Evolutionary conservation across 2,797 vertebrate genomes (phyloP).

Genomic region (Artibeus lituratus): DNA sequence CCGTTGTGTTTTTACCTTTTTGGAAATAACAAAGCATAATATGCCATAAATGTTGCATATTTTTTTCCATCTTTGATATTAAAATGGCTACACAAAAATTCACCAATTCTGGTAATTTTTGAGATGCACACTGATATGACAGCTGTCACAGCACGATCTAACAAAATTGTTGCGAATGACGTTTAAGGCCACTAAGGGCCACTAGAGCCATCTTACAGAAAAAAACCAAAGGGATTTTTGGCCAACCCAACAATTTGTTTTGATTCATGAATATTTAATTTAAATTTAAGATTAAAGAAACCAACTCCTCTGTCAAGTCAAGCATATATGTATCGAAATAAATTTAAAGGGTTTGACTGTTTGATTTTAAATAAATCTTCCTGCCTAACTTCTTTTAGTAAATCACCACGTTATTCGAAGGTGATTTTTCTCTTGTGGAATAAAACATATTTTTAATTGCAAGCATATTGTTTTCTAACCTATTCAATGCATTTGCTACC

Average conservation of each 20-base stretch:
- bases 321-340: not conserved
- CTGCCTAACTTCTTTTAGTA: slow-evolving; percentile 5
- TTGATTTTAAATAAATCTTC: not conserved
- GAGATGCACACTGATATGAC: too few relatives aligned
- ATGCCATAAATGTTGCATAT: too few relatives aligned
- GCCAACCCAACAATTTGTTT: not conserved
- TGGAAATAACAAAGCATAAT: too few relatives aligned
- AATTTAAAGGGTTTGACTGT: not conserved
- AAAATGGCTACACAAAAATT: too few relatives aligned
- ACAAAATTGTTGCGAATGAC: too few relatives aligned
- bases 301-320: not conserved
- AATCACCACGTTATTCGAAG: slow-evolving; percentile 17
- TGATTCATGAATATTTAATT: not conserved
- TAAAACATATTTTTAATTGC: slow-evolving; percentile 5
- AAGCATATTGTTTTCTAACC: not conserved
- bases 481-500: not conserved
- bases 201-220: too few relatives aligned
- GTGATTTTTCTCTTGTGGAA: not conserved
- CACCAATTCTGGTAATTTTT: too few relatives aligned
- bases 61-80: too few relatives aligned
- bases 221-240: too few relatives aligned
- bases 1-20: too few relatives aligned
- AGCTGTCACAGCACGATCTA: too few relatives aligned
- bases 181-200: too few relatives aligned
- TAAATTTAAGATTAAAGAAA: slow-evolving; percentile 29